Evolutionary conservation across 2,113 vertebrate genomes (phyloP).

Genomic region (Chrysemys picta): DNA sequence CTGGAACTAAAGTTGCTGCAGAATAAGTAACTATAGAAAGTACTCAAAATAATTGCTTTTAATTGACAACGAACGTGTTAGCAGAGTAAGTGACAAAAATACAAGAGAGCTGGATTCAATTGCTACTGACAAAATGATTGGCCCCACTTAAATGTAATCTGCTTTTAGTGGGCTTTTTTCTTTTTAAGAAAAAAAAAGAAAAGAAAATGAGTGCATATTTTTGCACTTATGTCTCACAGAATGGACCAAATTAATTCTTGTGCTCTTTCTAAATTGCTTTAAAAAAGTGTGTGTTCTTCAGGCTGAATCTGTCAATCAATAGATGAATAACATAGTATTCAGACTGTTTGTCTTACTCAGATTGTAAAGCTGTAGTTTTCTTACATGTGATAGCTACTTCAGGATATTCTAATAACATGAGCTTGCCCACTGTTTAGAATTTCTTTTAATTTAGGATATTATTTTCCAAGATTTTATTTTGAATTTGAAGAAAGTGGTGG

Average conservation of each 20-base stretch:
- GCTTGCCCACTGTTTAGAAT: neutral
- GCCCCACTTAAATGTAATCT: neutral
- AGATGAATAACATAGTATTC: neutral
- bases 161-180: neutral
- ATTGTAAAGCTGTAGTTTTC: neutral
- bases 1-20: neutral
- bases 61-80: neutral
- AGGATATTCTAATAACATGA: neutral
- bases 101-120: neutral
- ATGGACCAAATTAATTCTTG: rapidly evolving
- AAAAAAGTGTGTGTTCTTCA: neutral
- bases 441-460: neutral
- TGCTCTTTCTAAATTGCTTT: neutral
- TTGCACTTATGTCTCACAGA: neutral
- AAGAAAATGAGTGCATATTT: neutral
- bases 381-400: neutral
- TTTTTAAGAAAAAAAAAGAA: neutral
- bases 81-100: neutral
- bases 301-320: neutral
- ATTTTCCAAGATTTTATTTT: neutral
- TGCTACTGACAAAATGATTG: neutral
- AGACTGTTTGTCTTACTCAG: neutral
- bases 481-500: neutral
- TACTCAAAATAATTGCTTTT: neutral
- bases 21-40: neutral